A percentile compares a stretch with the other conserved stretches of the same genome.
These are phyloP conservation scores for Columba guinea DNA, from an alignment of 2,797 vertebrate genomes.

Conservation along the genomic window DNA sequence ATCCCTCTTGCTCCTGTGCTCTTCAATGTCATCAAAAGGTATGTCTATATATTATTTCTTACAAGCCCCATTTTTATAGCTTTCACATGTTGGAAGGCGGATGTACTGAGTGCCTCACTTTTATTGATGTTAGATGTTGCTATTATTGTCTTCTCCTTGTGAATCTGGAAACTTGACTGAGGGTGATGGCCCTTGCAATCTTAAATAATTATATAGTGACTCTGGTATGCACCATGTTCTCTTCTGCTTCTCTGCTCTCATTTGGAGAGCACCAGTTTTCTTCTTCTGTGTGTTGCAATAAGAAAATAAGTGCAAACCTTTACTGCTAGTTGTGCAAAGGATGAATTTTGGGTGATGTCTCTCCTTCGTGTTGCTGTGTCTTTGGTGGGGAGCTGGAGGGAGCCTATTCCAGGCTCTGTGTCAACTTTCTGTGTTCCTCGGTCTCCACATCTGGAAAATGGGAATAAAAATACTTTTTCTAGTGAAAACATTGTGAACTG, in stretches of 20 bases:
- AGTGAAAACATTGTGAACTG: neutral
- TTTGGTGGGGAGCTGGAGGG: neutral
- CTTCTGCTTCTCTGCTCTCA: neutral
- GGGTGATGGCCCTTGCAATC: rapidly evolving
- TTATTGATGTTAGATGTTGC: neutral
- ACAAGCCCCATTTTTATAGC: rapidly evolving
- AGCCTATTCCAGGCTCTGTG: neutral
- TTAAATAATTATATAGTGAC: neutral
- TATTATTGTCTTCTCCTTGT: neutral
- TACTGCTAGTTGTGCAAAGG: rapidly evolving
- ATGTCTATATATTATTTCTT: neutral
- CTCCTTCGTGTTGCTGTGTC: rapidly evolving
- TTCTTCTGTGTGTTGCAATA: rapidly evolving
- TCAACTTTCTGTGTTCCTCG: neutral
- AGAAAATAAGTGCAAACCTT: rapidly evolving
- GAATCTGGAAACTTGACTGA: neutral
- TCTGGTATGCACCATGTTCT: neutral
- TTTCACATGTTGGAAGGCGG: neutral
- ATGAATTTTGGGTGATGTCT: neutral
- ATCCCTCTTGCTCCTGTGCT: neutral
- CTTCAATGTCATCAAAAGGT: neutral
- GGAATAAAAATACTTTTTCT: neutral
- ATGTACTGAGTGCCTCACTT: neutral
- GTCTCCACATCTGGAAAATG: neutral
- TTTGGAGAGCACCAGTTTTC: rapidly evolving